Evolutionary conservation across 2,888 invertebrate genomes (phyloP), one percentile per base, ranked within the genome.

Genomic region (Agrochola macilenta): DNA sequence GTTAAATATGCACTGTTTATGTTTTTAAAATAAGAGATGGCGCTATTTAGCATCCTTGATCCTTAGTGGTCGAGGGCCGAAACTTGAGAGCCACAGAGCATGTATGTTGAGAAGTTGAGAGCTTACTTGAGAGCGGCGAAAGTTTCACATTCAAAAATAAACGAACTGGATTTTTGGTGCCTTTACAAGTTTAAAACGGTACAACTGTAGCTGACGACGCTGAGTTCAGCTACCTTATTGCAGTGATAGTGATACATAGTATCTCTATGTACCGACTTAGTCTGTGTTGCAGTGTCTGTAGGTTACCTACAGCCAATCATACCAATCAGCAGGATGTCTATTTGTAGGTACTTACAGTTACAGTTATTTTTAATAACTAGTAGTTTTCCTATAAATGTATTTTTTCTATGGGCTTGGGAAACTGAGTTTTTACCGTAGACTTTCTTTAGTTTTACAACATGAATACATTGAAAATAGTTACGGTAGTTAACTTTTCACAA

Each of bases 1-100:
- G 57, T 58, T 74, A 68, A 30, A 63, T 61, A n/a, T 35, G 17
- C 49, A 20, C 71, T 79, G 85, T 71, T 87, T 85, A 63, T 49
- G 49, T 85, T 89, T 88, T 86, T 74, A 26, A 80, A 65, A 69
- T 82, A 86, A 89, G 77, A 92, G 93, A 93, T 93, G 93, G 91
- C 93, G 91, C 86, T 90, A 70, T 64, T 68, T 23, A 49, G 35
- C 46, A 66, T 77, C 68, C 58, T 54, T 69, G 35, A n/a, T 35
- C n/a, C n/a, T n/a, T 58, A 12, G 46, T 20, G 7, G 52, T 52
- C 2, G 52, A 52, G 20, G 60, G 3, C 12, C 17, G 12, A 78
- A 23, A 30, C 30, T 30, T 30, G 2, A 30, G 30, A 30, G 30
- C 30, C 30, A 30, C 30, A 30, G 30, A 30, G 30, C 30, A 30